These are phyloP conservation scores for Avahi laniger DNA, from an alignment of 2,797 vertebrate genomes.

Conservation along the genomic window DNA sequence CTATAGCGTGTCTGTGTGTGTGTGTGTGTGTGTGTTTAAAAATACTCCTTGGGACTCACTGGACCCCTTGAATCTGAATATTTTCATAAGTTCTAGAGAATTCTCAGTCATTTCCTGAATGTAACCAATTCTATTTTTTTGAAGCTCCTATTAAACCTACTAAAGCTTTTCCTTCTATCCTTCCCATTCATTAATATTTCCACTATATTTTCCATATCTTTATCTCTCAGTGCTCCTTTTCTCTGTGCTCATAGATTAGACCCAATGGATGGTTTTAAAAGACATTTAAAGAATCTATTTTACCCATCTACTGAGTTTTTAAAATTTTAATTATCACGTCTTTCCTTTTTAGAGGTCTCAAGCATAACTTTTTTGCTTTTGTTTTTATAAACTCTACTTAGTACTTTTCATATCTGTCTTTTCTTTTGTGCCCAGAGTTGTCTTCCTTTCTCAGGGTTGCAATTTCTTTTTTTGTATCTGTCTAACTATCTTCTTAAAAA, in stretches of 20 bases:
- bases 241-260: neutral
- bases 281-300: neutral
- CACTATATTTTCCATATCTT: neutral
- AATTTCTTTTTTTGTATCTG: neutral
- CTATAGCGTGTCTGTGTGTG: neutral
- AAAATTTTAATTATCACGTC: neutral
- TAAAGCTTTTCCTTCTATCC: neutral
- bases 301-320: neutral
- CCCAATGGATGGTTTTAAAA: neutral
- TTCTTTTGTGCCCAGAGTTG: neutral
- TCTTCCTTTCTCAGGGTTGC: neutral
- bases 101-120: constrained; percentile 1
- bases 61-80: neutral
- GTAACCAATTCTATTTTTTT: neutral
- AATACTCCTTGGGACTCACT: neutral
- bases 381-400: neutral
- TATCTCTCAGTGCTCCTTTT: neutral
- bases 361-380: neutral
- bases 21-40: neutral
- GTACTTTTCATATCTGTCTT: neutral
- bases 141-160: neutral
- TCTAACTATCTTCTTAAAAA: neutral
- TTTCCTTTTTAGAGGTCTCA: neutral
- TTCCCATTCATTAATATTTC: neutral
- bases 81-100: neutral